Percentiles rank a stretch among this genome's conserved stretches.
phyloP scores from a whole-genome alignment of 2,888 invertebrate genomes.

The Eueremaeus valkanovi region DNA sequence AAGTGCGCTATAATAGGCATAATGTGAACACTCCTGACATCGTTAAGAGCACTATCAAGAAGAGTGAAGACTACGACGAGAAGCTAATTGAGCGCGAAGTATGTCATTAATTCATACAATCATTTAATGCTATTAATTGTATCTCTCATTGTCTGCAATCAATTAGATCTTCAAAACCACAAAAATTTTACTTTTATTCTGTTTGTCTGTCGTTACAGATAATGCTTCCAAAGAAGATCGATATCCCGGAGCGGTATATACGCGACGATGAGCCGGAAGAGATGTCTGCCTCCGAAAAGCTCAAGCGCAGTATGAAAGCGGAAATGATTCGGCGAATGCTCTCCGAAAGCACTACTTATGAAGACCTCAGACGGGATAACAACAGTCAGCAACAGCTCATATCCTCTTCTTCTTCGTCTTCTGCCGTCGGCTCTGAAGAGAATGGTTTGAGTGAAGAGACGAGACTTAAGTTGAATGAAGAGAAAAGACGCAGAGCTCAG shows the following conservation, averaged over 20 bases:
- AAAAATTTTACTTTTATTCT: too few relatives aligned
- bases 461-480: constrained; percentile 71
- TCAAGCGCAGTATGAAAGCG: constrained; percentile 45
- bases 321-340: constrained; percentile 47
- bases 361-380: constrained; percentile 24
- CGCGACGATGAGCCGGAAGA: constrained; percentile 46
- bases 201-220: constrained; percentile 59
- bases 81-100: constrained; percentile 70
- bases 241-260: constrained; percentile 46
- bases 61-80: constrained; percentile 63
- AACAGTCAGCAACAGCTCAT: not conserved
- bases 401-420: constrained; percentile 12
- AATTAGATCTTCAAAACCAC: not conserved
- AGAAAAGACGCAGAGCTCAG: constrained; percentile 82
- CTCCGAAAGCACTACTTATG: constrained; percentile 43
- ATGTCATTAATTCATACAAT: constrained; percentile 47
- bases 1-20: constrained; percentile 59
- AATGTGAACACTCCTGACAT: constrained; percentile 71
- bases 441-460: constrained; percentile 18
- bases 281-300: constrained; percentile 45
- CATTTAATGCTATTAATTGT: not conserved
- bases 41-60: constrained; percentile 72
- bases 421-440: constrained; percentile 19
- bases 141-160: not conserved
- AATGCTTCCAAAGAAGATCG: constrained; percentile 58